phyloP scores from a whole-genome alignment of 2,113 vertebrate genomes.

The Crotophaga sulcirostris region DNA sequence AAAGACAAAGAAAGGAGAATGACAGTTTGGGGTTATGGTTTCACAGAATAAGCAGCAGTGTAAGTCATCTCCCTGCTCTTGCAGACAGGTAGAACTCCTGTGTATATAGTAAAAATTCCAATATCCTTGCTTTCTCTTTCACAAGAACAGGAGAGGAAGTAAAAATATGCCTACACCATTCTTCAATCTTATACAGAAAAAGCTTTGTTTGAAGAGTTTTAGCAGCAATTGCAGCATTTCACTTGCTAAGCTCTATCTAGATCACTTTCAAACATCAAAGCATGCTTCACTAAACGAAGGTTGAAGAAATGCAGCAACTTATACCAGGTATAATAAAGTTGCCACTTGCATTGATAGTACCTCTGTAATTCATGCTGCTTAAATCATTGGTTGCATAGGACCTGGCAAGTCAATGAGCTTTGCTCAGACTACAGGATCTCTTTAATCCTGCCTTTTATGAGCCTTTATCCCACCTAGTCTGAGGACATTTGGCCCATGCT shows the following conservation, averaged over 20 bases:
- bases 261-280: neutral
- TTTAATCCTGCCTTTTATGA: constrained; percentile 7
- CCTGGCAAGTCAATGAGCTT: neutral
- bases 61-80: neutral
- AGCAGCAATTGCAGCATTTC: neutral
- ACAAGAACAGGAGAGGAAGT: neutral
- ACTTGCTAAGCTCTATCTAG: neutral
- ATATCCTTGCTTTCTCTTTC: neutral
- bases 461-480: neutral
- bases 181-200: neutral
- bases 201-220: neutral
- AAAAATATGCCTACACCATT: neutral
- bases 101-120: neutral
- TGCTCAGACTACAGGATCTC: neutral
- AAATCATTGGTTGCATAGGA: neutral
- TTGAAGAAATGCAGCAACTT: neutral
- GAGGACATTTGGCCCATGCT: neutral
- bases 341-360: neutral
- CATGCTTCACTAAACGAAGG: neutral
- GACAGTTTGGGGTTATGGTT: neutral
- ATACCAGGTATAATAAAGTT: neutral
- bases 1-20: neutral
- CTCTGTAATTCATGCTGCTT: neutral
- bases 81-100: neutral
- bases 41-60: neutral